phyloP scores from a whole-genome alignment of 35 echinoderm and acorn worm species.

The Lytechinus variegatus region DNA sequence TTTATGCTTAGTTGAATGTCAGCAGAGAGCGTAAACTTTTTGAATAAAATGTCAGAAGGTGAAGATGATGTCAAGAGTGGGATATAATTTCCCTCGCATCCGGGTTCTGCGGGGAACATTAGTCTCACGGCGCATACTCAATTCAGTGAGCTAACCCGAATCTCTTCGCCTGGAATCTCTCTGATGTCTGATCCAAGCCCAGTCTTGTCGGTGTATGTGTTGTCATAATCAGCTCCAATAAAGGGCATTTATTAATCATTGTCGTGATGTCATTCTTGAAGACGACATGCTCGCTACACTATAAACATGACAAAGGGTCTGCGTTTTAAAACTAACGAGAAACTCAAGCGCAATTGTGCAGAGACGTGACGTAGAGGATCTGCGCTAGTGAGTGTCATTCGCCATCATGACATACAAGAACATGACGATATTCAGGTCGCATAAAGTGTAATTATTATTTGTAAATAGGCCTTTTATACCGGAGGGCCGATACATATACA shows the following conservation, averaged over 20 bases:
- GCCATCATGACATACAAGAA: background rate
- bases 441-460: background rate
- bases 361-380: background rate
- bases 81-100: background rate
- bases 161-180: too few species aligned
- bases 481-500: too few species aligned
- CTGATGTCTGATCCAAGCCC: too few species aligned
- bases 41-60: background rate
- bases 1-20: background rate
- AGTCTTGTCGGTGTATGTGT: too few species aligned
- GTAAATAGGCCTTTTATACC: background rate
- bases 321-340: background rate
- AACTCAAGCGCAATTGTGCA: background rate
- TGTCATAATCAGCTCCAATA: too few species aligned
- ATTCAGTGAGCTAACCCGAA: too few species aligned
- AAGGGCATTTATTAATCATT: too few species aligned
- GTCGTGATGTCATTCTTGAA: too few species aligned
- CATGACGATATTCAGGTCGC: background rate
- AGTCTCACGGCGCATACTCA: too few species aligned
- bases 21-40: background rate
- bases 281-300: too few species aligned
- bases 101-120: background rate
- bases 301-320: too few species aligned
- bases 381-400: background rate
- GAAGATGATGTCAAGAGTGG: background rate